A percentile compares a stretch with the other conserved stretches of the same genome.
phyloP scores from a whole-genome alignment of 2,113 vertebrate genomes.

The Tricholaema leucomelas region DNA sequence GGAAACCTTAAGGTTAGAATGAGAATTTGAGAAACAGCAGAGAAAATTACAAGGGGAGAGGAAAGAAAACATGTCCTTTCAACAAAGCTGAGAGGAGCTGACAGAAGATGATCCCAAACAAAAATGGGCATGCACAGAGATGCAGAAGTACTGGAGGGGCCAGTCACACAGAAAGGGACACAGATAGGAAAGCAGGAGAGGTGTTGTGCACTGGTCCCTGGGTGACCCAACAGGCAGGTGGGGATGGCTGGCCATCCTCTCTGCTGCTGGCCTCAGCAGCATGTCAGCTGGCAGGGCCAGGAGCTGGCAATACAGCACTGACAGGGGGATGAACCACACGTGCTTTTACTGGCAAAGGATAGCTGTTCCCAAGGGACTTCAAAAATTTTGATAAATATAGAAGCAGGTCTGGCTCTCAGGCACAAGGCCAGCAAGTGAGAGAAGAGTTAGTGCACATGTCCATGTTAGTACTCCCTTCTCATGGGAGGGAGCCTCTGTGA shows the following conservation, averaged over 20 bases:
- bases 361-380: constrained; percentile 38
- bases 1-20: neutral
- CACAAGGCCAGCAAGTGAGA: constrained; percentile 42
- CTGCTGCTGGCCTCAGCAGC: neutral
- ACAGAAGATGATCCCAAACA: neutral
- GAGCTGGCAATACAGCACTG: neutral
- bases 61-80: neutral
- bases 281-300: neutral
- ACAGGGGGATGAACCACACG: constrained; percentile 1
- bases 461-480: constrained; percentile 11
- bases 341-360: constrained; percentile 42
- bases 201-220: neutral
- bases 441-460: neutral
- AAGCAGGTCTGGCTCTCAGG: constrained; percentile 49
- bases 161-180: neutral
- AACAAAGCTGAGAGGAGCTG: neutral
- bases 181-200: neutral
- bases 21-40: neutral
- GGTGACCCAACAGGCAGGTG: neutral
- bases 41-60: neutral
- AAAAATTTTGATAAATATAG: constrained; percentile 55
- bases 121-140: neutral
- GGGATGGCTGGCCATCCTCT: neutral
- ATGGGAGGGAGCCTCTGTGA: neutral
- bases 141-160: neutral